These are phyloP conservation scores for Carlito syrichta DNA, from an alignment of 2,113 vertebrate species.

Conservation along the genomic window DNA sequence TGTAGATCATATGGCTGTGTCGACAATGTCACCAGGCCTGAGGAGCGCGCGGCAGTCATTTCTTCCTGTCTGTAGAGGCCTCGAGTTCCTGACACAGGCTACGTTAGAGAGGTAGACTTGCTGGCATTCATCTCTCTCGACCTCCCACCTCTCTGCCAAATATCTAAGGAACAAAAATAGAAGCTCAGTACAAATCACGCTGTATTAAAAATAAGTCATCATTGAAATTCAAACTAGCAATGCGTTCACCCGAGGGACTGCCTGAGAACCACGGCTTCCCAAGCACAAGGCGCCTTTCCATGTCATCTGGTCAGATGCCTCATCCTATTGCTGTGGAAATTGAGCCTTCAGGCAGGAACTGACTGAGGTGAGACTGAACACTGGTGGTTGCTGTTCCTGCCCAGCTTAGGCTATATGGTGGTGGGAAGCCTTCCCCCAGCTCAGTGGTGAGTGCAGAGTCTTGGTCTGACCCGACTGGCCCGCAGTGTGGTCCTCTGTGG, in stretches of 20 bases:
- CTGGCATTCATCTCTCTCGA: conserved; percentile 27
- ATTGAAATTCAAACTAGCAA: neutral
- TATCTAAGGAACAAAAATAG: conserved; percentile 37
- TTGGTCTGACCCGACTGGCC: conserved; percentile 22
- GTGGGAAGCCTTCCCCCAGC: neutral
- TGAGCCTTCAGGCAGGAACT: neutral
- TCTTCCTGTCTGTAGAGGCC: neutral
- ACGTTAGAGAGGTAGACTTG: conserved; percentile 18
- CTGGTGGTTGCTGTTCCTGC: neutral
- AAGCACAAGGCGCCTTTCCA: neutral
- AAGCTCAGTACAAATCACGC: neutral
- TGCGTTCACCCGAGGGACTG: neutral
- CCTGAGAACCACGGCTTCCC: neutral
- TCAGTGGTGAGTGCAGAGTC: neutral
- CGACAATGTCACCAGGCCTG: neutral
- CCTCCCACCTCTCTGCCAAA: conserved; percentile 2
- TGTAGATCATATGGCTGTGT: neutral
- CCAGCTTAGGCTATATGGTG: neutral
- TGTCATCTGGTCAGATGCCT: neutral
- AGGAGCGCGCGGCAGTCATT: neutral
- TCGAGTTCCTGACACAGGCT: neutral
- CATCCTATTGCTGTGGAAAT: neutral
- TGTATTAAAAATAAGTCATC: neutral
- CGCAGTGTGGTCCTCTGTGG: conserved; percentile 44
- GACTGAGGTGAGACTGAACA: neutral